Conservation (phyloP, 2,113 vertebrate genomes). For the Silurus asotus region DNA sequence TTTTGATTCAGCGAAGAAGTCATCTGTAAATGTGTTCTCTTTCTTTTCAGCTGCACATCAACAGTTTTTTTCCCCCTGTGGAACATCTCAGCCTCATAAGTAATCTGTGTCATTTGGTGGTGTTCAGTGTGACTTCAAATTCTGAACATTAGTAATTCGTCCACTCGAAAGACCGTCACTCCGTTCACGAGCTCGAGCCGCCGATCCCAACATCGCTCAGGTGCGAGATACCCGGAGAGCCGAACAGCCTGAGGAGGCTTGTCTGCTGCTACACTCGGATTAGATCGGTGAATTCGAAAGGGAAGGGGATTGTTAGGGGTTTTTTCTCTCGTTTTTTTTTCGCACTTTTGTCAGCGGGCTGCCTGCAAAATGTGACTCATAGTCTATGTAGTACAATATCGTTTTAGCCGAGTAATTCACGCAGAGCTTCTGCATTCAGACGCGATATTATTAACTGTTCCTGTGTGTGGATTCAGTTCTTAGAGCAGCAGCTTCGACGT, state of each 20-base stretch:
- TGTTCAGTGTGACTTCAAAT: slow-evolving; percentile 13
- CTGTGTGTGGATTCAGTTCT: background rate
- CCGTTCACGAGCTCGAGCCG: slow-evolving; percentile 33
- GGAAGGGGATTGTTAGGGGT: background rate
- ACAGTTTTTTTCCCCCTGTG: background rate
- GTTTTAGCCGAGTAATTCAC: background rate
- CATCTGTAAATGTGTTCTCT: slow-evolving; percentile 23
- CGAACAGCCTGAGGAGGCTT: slow-evolving; percentile 40
- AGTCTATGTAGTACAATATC: background rate
- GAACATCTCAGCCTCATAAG: background rate
- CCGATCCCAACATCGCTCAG: slow-evolving; percentile 30
- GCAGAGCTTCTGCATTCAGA: background rate
- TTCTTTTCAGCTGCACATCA: slow-evolving; percentile 38
- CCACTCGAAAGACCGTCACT: slow-evolving; percentile 46
- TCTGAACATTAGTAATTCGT: slow-evolving; percentile 24
- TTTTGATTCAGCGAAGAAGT: slow-evolving; percentile 44
- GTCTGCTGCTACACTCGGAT: slow-evolving; percentile 47
- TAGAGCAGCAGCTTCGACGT: background rate
- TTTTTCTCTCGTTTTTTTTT: slow-evolving; percentile 18
- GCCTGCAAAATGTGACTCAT: background rate
- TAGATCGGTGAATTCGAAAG: slow-evolving; percentile 31
- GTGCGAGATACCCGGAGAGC: slow-evolving; percentile 52
- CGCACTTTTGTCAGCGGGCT: background rate
- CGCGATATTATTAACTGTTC: background rate
- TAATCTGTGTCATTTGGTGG: background rate